Evolutionary conservation across 2,888 invertebrate species (phyloP), one percentile per base, ranked within the genome.

Genomic region (Macrophya alboannulata): DNA sequence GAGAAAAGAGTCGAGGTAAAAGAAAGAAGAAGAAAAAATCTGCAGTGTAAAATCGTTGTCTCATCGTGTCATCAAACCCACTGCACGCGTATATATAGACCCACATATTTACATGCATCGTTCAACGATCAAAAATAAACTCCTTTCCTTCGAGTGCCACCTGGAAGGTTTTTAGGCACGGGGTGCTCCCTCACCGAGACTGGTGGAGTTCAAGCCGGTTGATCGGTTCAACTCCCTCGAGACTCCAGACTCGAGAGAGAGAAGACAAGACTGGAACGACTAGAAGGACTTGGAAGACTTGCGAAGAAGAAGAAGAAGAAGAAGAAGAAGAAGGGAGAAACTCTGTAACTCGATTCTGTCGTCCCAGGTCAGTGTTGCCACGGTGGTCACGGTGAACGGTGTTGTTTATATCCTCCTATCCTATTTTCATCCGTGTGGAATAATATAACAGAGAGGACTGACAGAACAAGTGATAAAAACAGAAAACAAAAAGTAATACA

Each of bases 361-460:
- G 90, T 88, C 92, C 92, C 92, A 92, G 92, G 92, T 92, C 92
- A 92, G 92, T 92, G 90, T 90, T 90, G 90, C 90, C 90, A 88
- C 88, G 88, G 88, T 89, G 89, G 89, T 88, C 88, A 88, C 87
- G 86, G 88, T 86, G 89, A 85, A 87, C 88, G 89, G 86, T 86
- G 85, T 85, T 65, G 68, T 83, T 83, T 83, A 43, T 83, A 83
- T 68, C 17, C 25, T 21, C 65, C 12, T 48, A 21, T 21, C 65
- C 12, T 48, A 21, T 40, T 45, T 48, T 31, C 25, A 48, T 21
- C 15, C 9, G 12, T 9, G 17, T 21, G 62, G 9, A 21, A 25
- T 25, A 62, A 62, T 55, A 62, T 12, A 62, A 62, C 12, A 62
- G 2, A 62, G 3, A 62, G 12, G 25, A 62, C 10, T 25, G 21